Base-by-base conservation (phyloP, 1,140 invertebrate genomes). In the Caenorhabditis briggsae region DNA sequence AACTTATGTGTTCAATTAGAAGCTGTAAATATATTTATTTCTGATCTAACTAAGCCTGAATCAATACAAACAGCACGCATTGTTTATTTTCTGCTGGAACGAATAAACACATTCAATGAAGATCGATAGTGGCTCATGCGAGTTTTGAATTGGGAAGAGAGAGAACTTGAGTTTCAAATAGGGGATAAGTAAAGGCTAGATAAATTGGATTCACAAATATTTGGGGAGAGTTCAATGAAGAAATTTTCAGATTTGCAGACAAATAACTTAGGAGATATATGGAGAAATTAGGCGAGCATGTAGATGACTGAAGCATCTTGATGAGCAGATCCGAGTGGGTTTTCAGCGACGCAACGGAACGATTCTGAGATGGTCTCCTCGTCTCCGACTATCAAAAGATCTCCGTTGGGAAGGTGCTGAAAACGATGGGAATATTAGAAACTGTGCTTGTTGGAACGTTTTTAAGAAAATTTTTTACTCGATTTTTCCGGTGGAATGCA, bases 271-370 rank as follows among this genome's bases (percentile, higher is more conserved):
- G 8, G n/a, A 58, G 7, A 61, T 20, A 61, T 20, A n/a, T 58
- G 16, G 56, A 25, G 59, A 20, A 61, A 7, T 11, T 11, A 33
- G 64, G 70, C 70, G 18, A 78, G 8, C 84, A 85, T 74, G 64
- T 70, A 85, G 65, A 85, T 74, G 33, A 85, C 64, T 41, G 84
- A 53, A 16, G 84, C 43, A 20, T 85, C 84, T n/a, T 64, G 61
- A 18, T 74, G 46, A 25, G 53, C 84, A 14, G 61, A 53, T 74
- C 84, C 84, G 8, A 70, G 11, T n/a, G 46, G 2, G 14, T 85
- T 85, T 48, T 74, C 48, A 18, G 84, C 84, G 2, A 85, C 84
- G n/a, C 84, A 85, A 23, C 84, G 84, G 84, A 85, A 85, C 7
- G 84, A 85, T 55, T 85, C 84, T 18, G 84, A 85, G 48, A 85